phyloP scores from a whole-genome alignment of 2,113 vertebrate genomes.

The Astur gentilis region DNA sequence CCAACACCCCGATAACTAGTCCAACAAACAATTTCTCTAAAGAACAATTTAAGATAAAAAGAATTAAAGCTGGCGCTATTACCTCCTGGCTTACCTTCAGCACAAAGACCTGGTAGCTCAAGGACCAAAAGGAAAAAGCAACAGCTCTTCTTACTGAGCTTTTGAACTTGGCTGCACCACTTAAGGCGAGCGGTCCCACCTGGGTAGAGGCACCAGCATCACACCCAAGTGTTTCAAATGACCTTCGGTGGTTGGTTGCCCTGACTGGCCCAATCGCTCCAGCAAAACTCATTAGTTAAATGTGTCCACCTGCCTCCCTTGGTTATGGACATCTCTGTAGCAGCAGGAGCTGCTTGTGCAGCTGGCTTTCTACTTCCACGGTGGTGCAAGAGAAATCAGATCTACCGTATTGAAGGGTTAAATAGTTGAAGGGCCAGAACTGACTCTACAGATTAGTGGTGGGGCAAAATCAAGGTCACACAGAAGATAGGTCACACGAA shows the following conservation, averaged over 20 bases:
- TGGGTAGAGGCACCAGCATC: not conserved
- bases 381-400: not conserved
- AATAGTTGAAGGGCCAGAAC: not conserved
- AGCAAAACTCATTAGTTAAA: not conserved
- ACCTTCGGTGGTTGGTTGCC: not conserved
- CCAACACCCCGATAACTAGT: not conserved
- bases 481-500: not conserved
- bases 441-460: not conserved
- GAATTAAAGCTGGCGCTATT: not conserved
- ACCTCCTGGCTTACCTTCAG: not conserved
- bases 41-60: not conserved
- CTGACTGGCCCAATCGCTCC: not conserved
- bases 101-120: accelerated
- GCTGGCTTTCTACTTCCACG: not conserved
- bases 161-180: not conserved
- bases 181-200: not conserved
- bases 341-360: not conserved
- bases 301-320: not conserved
- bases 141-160: accelerated
- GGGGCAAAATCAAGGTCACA: slow-evolving; percentile 22
- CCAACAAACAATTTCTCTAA: not conserved
- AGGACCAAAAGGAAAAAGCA: accelerated
- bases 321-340: not conserved
- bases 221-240: not conserved
- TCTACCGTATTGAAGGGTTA: not conserved